These are phyloP conservation scores for Lepus oiostolus DNA, from an alignment of 2,797 vertebrate genomes.

Conservation along the genomic window DNA sequence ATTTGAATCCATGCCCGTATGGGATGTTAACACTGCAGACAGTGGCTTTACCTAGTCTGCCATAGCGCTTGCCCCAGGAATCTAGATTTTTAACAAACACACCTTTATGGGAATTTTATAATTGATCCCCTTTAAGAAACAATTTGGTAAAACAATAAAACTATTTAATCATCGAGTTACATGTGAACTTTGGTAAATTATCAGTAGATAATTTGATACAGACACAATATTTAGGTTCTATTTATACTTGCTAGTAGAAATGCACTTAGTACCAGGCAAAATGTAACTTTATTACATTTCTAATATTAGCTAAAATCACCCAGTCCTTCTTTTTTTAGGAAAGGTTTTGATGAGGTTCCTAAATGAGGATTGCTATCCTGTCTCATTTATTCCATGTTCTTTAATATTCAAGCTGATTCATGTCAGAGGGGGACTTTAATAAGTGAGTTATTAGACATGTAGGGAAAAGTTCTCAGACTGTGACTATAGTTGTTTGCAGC, in stretches of 20 bases:
- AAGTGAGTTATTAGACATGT: not conserved
- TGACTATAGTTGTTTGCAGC: not conserved
- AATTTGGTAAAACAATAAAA: not conserved
- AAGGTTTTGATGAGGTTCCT: not conserved
- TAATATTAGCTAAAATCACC: not conserved
- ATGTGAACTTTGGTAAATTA: not conserved
- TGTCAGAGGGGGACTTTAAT: not conserved
- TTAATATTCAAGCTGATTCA: not conserved
- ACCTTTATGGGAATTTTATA: not conserved
- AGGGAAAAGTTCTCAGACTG: not conserved
- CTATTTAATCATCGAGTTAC: not conserved
- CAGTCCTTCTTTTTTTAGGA: not conserved
- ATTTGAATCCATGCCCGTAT: too few species aligned
- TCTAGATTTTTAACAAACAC: not conserved
- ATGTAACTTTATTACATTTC: not conserved
- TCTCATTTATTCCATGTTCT: not conserved
- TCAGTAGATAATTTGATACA: not conserved
- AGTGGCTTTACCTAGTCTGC: too few species aligned
- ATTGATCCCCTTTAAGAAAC: slow-evolving; percentile 3
- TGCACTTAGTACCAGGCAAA: not conserved
- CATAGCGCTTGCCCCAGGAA: not conserved
- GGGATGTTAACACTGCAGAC: too few species aligned
- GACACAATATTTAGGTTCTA: not conserved
- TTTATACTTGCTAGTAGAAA: not conserved
- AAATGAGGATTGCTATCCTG: not conserved